Evolutionary conservation across 92 coral and sea anemone genomes (phyloP).

Genomic region (Zoanthus sociatus): DNA sequence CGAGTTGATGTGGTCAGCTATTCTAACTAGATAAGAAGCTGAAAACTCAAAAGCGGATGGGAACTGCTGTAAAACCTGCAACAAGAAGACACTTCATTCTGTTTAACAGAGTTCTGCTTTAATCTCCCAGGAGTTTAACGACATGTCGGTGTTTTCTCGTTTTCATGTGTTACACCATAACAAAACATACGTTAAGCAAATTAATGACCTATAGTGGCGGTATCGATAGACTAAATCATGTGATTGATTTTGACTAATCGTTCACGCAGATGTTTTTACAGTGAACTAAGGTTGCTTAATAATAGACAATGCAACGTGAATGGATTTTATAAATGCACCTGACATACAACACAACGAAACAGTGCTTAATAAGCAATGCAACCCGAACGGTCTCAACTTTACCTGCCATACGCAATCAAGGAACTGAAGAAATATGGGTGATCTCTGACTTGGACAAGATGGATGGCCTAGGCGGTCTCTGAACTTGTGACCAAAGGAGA

Average conservation of each 20-base stretch:
- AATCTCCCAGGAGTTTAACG: too few species aligned
- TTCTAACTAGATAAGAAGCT: slow-evolving; percentile 73
- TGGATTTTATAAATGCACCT: slow-evolving; percentile 49
- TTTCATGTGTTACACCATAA: too few species aligned
- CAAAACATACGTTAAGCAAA: too few species aligned
- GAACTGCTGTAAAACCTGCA: slow-evolving; percentile 83
- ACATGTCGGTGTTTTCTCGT: too few species aligned
- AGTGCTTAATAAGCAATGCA: too few species aligned
- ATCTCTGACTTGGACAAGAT: slow-evolving; percentile 93
- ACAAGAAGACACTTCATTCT: background rate
- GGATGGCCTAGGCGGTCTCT: slow-evolving; percentile 96
- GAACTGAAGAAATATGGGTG: slow-evolving; percentile 94
- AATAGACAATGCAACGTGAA: background rate
- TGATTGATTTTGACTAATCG: too few species aligned
- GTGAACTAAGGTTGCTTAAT: too few species aligned
- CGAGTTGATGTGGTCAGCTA: slow-evolving; percentile 96
- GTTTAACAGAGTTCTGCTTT: background rate
- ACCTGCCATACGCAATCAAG: slow-evolving; percentile 99
- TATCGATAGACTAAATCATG: too few species aligned
- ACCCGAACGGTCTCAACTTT: background rate
- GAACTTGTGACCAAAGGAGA: slow-evolving; percentile 97
- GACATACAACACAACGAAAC: slow-evolving; percentile 96
- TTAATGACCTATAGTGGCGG: too few species aligned
- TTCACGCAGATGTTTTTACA: too few species aligned
- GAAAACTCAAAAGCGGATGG: slow-evolving; percentile 94